A percentile compares a stretch with the other conserved stretches of the same genome.
These are phyloP conservation scores for Dromococcyx pavoninus DNA, from an alignment of 2,797 vertebrate genomes.

Conservation along the genomic window DNA sequence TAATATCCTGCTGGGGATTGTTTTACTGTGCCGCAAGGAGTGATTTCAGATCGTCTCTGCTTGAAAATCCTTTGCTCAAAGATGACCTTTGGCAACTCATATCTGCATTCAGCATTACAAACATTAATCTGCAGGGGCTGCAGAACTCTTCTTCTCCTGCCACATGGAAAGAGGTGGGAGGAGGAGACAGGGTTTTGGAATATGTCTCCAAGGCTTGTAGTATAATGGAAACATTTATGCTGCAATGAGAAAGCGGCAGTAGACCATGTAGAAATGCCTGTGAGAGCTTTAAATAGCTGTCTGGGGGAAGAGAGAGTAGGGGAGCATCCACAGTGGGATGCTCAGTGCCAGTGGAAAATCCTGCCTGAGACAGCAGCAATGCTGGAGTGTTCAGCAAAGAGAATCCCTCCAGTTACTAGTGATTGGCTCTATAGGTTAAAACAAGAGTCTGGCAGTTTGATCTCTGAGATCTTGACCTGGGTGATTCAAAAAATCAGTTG, in stretches of 20 bases:
- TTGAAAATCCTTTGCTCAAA: conserved; percentile 40
- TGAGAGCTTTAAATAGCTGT: neutral
- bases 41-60: conserved; percentile 19
- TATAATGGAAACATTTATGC: neutral
- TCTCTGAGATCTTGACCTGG: neutral
- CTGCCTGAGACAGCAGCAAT: neutral
- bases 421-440: neutral
- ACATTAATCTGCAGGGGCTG: neutral
- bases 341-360: neutral
- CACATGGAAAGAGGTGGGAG: neutral
- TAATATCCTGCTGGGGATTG: conserved; percentile 5
- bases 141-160: neutral
- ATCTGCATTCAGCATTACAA: neutral
- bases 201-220: neutral
- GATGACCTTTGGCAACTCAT: neutral
- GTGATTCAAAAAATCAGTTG: neutral
- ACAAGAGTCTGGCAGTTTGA: neutral
- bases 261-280: neutral
- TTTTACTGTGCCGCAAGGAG: neutral
- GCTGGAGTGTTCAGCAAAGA: neutral
- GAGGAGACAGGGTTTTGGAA: neutral
- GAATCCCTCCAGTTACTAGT: neutral
- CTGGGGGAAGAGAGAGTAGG: neutral
- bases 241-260: neutral
- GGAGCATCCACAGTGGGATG: neutral